A percentile compares a stretch with the other conserved stretches of the same genome.
Conservation (phyloP, 2,888 invertebrate species). For the Cataglyphis altisquamis region DNA sequence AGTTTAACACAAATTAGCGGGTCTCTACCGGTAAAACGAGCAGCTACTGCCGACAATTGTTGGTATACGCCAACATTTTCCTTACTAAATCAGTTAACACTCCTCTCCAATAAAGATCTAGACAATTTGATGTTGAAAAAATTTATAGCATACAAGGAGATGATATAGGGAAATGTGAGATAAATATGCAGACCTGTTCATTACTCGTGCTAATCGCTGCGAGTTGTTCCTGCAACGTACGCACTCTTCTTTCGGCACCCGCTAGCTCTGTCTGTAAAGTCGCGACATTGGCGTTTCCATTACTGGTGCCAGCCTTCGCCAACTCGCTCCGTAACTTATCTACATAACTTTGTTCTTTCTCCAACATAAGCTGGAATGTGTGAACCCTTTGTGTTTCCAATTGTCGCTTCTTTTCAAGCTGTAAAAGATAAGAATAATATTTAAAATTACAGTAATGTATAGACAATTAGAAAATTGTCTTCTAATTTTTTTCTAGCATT, state of each 20-base stretch:
- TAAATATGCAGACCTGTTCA: conserved; percentile 78
- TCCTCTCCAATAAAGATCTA: neutral
- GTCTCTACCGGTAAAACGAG: neutral
- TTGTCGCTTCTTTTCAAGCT: conserved; percentile 95
- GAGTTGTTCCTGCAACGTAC: conserved; percentile 88
- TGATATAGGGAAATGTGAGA: neutral
- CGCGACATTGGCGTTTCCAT: conserved; percentile 83
- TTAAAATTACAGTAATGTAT: neutral
- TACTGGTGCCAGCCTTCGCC: conserved; percentile 85
- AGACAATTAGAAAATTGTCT: neutral
- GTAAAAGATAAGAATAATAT: conserved; percentile 78
- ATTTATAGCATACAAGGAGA: neutral
- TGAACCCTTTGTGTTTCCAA: conserved; percentile 94
- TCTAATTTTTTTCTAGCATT: neutral
- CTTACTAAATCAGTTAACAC: neutral
- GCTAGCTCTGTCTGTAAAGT: conserved; percentile 87
- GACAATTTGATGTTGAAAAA: neutral
- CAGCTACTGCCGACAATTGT: neutral
- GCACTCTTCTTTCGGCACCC: conserved; percentile 89
- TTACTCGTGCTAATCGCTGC: conserved; percentile 80
- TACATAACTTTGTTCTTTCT: conserved; percentile 94
- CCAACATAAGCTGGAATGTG: conserved; percentile 96
- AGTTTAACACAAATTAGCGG: neutral
- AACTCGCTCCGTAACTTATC: conserved; percentile 92
- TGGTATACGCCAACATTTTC: neutral